Evolutionary conservation across 37 sponge, comb jelly and placozoan species (phyloP).

Genomic region (Corticium candelabrum): DNA sequence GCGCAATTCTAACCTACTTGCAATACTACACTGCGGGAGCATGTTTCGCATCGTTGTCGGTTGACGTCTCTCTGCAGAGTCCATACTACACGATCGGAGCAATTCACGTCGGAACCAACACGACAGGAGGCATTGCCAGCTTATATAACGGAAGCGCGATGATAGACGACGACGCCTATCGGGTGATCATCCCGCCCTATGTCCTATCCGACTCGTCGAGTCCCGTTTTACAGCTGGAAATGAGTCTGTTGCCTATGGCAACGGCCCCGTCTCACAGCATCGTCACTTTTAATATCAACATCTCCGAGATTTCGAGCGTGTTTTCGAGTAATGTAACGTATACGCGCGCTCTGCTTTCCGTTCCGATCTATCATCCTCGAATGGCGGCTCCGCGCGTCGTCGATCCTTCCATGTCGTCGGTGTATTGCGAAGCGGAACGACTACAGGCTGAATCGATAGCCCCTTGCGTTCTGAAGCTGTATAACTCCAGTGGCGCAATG

Average conservation of each 20-base stretch:
- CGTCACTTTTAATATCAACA: too few species aligned
- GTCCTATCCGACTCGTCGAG: neutral
- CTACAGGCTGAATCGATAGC: neutral
- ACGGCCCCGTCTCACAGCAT: too few species aligned
- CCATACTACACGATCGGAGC: neutral
- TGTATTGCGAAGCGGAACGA: neutral
- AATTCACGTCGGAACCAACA: neutral
- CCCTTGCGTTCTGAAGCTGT: neutral
- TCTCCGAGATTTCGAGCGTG: neutral
- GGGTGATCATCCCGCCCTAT: too few species aligned
- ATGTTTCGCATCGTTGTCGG: neutral
- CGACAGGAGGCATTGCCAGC: neutral
- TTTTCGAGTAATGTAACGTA: neutral
- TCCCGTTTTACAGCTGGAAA: neutral
- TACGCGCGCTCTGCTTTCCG: neutral
- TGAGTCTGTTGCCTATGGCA: neutral
- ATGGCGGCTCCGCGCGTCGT: neutral
- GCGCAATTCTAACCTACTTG: neutral
- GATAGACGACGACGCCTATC: too few species aligned
- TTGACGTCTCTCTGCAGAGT: neutral
- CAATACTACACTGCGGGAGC: neutral
- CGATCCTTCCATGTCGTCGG: neutral
- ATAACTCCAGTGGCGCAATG: neutral
- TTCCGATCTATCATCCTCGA: neutral
- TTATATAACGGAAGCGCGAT: neutral